A percentile compares a stretch with the other conserved stretches of the same genome.
Evolutionary conservation across 2,797 vertebrate genomes (phyloP).

Genomic region (Mus caroli): DNA sequence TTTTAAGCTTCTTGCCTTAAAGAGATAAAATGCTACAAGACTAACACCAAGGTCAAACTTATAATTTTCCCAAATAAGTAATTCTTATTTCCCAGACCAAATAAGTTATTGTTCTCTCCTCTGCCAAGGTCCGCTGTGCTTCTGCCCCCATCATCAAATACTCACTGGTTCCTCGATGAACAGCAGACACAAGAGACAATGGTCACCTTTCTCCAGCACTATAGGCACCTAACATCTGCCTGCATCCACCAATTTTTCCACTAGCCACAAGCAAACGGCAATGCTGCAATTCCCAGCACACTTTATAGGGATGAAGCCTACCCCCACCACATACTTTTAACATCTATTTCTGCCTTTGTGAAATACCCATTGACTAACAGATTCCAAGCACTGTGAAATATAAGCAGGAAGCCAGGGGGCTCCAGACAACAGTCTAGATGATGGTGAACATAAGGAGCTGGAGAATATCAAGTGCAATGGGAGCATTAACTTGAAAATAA

Average conservation of each 20-base stretch:
- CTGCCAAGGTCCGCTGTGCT: not conserved
- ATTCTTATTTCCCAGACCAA: conserved; percentile 26
- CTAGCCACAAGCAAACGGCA: not conserved
- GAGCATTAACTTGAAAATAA: conserved; percentile 26
- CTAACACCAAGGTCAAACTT: conserved; percentile 24
- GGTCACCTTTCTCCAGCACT: not conserved
- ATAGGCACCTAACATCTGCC: not conserved
- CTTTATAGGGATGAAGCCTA: not conserved
- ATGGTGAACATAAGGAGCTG: not conserved
- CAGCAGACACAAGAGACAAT: not conserved
- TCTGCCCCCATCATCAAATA: conserved; percentile 38
- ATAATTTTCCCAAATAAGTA: conserved; percentile 45
- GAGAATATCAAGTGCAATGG: conserved; percentile 2
- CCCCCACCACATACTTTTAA: not conserved
- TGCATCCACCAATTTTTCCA: conserved; percentile 31
- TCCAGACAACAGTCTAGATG: not conserved
- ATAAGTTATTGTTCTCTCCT: conserved; percentile 42
- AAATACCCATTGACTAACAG: not conserved
- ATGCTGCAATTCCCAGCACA: not conserved
- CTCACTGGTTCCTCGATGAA: not conserved
- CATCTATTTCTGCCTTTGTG: conserved; percentile 11
- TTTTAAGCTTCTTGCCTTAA: conserved; percentile 55
- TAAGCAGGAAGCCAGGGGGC: not conserved
- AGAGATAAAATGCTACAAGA: conserved; percentile 51
- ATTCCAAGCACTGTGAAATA: not conserved